Conservation (phyloP, 92 coral and sea anemone genomes). For the Porites lobata region DNA sequence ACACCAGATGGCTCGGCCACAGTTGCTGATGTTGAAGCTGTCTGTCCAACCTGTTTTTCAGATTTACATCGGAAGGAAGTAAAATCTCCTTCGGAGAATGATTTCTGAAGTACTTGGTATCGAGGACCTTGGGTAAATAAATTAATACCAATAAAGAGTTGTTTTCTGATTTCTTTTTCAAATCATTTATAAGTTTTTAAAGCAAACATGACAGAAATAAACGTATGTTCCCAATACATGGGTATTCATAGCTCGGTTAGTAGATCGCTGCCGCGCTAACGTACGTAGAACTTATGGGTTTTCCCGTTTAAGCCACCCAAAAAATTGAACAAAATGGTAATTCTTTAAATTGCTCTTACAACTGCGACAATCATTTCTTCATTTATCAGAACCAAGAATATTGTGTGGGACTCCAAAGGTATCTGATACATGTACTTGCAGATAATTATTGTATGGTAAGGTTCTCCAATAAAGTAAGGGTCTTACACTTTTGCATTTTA, state of each 20-base stretch:
- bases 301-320: no score
- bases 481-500: background rate
- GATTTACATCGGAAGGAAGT: no score
- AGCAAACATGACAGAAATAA: slow-evolving; percentile 26
- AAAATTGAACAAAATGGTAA: no score
- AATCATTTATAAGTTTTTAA: background rate
- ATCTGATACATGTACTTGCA: slow-evolving; percentile 27
- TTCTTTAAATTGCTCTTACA: no score
- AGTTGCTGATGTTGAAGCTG: slow-evolving; percentile 26
- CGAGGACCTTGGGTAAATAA: no score
- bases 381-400: slow-evolving; percentile 14
- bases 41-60: slow-evolving; percentile 9
- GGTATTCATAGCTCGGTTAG: no score
- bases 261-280: no score
- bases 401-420: no score
- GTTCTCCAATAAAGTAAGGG: slow-evolving; percentile 12
- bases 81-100: no score
- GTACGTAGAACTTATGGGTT: no score
- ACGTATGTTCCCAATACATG: background rate
- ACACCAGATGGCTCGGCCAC: slow-evolving; percentile 34
- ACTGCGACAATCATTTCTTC: slow-evolving; percentile 13
- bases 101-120: no score
- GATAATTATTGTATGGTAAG: slow-evolving; percentile 25
- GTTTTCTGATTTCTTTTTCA: background rate
- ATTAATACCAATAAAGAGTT: no score